phyloP scores from a whole-genome alignment of 2,888 invertebrate genomes.

The Odontocerum albicorne region DNA sequence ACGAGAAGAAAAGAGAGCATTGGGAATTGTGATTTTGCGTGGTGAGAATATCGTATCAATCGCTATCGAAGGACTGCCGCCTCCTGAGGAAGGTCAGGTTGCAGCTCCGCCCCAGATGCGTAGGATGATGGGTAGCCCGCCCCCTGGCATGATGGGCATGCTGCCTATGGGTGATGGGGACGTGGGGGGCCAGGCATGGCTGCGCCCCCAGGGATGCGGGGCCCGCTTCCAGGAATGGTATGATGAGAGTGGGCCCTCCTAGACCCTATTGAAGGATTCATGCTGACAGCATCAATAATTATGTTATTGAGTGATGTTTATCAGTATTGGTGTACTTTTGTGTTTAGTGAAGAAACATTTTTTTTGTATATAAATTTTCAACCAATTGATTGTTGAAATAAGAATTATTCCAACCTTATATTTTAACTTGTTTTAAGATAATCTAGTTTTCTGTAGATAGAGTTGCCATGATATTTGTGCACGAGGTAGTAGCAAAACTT shows the following conservation, averaged over 20 bases:
- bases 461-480: too few relatives aligned
- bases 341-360: constrained; percentile 1
- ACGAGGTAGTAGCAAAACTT: too few relatives aligned
- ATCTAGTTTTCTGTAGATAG: too few relatives aligned
- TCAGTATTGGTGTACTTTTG: too few relatives aligned
- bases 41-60: constrained; percentile 98
- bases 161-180: constrained; percentile 80
- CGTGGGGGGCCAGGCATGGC: constrained; percentile 62
- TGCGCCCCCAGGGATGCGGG: constrained; percentile 67
- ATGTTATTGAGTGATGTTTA: too few relatives aligned
- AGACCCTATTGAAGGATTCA: constrained; percentile 41
- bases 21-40: constrained; percentile 92
- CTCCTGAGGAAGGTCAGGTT: constrained; percentile 91
- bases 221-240: constrained; percentile 80
- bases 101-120: constrained; percentile 79
- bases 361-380: not conserved
- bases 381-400: too few relatives aligned
- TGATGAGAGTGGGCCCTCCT: constrained; percentile 72
- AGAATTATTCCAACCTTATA: too few relatives aligned
- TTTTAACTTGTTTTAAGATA: too few relatives aligned
- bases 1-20: constrained; percentile 92
- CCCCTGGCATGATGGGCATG: constrained; percentile 84
- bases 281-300: too few relatives aligned
- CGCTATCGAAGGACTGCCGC: constrained; percentile 98
- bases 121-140: constrained; percentile 74